These are phyloP conservation scores for Seriola quinqueradiata DNA, from an alignment of 2,113 vertebrate genomes.

Conservation along the genomic window DNA sequence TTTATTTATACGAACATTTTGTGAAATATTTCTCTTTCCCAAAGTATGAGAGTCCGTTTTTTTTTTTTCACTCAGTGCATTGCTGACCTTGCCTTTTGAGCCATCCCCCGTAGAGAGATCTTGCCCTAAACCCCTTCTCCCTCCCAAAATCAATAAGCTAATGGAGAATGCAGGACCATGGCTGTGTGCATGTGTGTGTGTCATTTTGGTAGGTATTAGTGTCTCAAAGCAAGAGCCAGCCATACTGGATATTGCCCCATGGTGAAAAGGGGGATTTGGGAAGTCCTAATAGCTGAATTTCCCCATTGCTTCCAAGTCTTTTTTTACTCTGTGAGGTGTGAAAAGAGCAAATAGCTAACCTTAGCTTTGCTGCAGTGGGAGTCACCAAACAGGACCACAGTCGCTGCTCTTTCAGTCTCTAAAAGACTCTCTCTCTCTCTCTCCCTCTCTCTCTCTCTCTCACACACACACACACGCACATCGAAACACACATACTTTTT, in stretches of 20 bases:
- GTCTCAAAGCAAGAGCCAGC: constrained; percentile 49
- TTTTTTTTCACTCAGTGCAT: constrained; percentile 18
- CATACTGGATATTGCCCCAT: constrained; percentile 53
- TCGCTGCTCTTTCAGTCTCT: constrained; percentile 32
- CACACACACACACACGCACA: constrained; percentile 24
- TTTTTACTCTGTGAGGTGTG: constrained; percentile 65
- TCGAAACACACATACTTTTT: constrained; percentile 39
- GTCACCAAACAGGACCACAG: constrained; percentile 51
- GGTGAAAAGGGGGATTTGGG: constrained; percentile 72
- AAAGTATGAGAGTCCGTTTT: background rate
- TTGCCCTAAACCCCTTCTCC: constrained; percentile 52
- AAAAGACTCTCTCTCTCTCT: background rate
- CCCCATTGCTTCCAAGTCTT: constrained; percentile 53
- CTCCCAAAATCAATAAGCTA: constrained; percentile 77
- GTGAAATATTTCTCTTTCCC: background rate
- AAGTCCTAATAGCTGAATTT: constrained; percentile 74
- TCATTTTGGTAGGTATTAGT: constrained; percentile 58
- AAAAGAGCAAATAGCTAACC: constrained; percentile 75
- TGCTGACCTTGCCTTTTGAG: constrained; percentile 68
- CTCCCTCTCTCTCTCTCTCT: background rate
- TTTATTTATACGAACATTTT: background rate
- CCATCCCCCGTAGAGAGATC: constrained; percentile 49
- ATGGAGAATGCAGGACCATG: constrained; percentile 71
- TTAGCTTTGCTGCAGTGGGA: constrained; percentile 64
- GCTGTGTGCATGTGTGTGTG: constrained; percentile 39